Percentiles rank a stretch among this genome's conserved stretches.
Evolutionary conservation across 2,113 vertebrate genomes (phyloP).

Genomic region (Parotia lawesii): DNA sequence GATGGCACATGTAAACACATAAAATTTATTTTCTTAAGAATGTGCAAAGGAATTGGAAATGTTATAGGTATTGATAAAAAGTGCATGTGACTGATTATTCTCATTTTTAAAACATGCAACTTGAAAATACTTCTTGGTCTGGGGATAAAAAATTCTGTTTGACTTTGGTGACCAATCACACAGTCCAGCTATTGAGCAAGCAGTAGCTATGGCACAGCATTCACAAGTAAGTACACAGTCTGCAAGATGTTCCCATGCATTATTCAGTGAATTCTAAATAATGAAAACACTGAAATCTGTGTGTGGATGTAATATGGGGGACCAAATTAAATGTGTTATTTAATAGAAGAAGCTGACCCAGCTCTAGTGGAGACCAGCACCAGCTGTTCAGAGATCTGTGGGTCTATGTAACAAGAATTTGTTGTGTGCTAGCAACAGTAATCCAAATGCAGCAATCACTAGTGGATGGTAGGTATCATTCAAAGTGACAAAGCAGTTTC

Average conservation of each 20-base stretch:
- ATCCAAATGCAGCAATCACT: neutral
- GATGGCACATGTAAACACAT: neutral
- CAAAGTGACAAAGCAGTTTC: neutral
- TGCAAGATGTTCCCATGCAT: constrained; percentile 15
- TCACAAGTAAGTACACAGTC: neutral
- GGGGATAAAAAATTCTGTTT: neutral
- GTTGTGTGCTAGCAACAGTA: neutral
- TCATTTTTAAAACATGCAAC: neutral
- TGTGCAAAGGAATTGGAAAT: neutral
- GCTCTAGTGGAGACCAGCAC: neutral
- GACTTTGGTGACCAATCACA: neutral
- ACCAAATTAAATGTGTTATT: neutral
- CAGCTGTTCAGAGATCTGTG: neutral
- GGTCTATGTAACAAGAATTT: neutral
- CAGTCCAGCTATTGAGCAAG: neutral
- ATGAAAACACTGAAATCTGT: constrained; percentile 13
- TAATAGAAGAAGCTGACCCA: neutral
- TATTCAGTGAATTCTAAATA: constrained; percentile 42
- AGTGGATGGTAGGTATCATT: neutral
- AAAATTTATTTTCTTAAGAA: neutral
- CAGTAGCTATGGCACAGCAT: neutral
- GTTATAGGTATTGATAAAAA: neutral
- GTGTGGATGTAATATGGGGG: neutral
- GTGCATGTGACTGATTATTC: neutral
- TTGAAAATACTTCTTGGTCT: neutral